Evolutionary conservation across 2,888 invertebrate genomes (phyloP).

Genomic region (Oligia latruncula): DNA sequence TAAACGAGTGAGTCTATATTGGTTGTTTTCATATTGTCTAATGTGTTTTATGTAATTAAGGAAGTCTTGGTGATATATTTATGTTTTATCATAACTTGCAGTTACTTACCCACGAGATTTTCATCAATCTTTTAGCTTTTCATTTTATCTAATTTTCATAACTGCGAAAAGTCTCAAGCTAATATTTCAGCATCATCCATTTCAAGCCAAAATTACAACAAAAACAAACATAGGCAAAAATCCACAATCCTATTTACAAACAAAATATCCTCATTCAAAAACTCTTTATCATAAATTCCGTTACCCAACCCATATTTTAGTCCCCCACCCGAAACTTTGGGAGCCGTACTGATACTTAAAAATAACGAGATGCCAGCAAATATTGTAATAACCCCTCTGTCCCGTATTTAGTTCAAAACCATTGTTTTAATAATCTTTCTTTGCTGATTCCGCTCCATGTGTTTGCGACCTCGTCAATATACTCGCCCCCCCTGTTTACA

Average conservation of each 20-base stretch:
- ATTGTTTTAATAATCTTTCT: conserved; percentile 84
- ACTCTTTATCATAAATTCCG: conserved; percentile 68
- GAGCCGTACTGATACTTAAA: conserved; percentile 88
- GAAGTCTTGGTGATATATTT: background rate
- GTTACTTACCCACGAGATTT: background rate
- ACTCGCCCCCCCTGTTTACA: conserved; percentile 75
- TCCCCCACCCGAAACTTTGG: conserved; percentile 77
- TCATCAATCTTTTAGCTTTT: background rate
- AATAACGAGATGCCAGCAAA: conserved; percentile 90
- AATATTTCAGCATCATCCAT: conserved; percentile 40
- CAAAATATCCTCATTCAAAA: conserved; percentile 66
- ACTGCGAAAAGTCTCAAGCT: conserved; percentile 3
- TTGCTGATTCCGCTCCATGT: conserved; percentile 77
- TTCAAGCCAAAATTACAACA: conserved; percentile 33
- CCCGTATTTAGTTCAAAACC: conserved; percentile 77
- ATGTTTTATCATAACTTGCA: background rate
- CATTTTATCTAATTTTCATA: background rate
- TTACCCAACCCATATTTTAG: conserved; percentile 62
- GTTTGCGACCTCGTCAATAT: conserved; percentile 75
- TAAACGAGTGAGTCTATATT: too few relatives aligned
- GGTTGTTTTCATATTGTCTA: background rate
- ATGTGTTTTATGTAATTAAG: background rate
- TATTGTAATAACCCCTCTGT: conserved; percentile 86
- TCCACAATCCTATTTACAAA: conserved; percentile 61
- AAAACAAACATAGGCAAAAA: conserved; percentile 56